Base-by-base conservation (phyloP, 2,888 invertebrate species). In the Drosophila infuscata region DNA sequence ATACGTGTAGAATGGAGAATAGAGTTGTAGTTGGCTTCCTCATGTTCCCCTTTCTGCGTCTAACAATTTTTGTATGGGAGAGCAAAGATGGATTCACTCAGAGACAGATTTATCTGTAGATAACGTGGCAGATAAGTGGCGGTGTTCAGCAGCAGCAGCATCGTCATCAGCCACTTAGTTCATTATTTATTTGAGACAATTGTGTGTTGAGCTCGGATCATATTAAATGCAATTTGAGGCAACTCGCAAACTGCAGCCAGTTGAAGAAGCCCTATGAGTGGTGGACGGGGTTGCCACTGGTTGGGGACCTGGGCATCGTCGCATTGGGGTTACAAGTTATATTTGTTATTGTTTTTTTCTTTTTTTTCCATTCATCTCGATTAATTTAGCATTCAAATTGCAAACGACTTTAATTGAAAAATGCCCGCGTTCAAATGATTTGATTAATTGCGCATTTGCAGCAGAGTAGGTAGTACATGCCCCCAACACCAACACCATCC, bases 361-460 rank as follows among this genome's bases (percentile, higher is more conserved):
- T 32, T 38, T 58, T 17, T 17, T 17, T n/a, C 1, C 29, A 3
- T 20, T 12, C 46, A 20, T 46, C 11, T 20, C 52, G 12, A 79
- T 66, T 57, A 57, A 76, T 77, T 77, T 57, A 60, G 65, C 60
- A 73, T 69, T 56, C 57, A 69, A 81, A 68, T 77, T 81, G 78
- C 64, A 53, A 66, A 68, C 41, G 66, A 70, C 51, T 71, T 70
- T 76, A 78, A 79, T 89, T 81, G 71, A 74, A 61, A 76, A 68
- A 59, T 53, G 58, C 51, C 75, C 46, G 25, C 60, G 32, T 60
- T 32, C 60, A 57, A 65, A 60, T 75, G 72, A 76, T 88, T 74
- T 82, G 57, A 88, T 88, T 88, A 84, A 85, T 88, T 76, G 85
- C 61, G 69, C 74, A 20, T 32, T 29, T 32, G 25, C 30, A 29